Evolutionary conservation across 2,888 invertebrate species (phyloP).

Genomic region (Cephus spinipes): DNA sequence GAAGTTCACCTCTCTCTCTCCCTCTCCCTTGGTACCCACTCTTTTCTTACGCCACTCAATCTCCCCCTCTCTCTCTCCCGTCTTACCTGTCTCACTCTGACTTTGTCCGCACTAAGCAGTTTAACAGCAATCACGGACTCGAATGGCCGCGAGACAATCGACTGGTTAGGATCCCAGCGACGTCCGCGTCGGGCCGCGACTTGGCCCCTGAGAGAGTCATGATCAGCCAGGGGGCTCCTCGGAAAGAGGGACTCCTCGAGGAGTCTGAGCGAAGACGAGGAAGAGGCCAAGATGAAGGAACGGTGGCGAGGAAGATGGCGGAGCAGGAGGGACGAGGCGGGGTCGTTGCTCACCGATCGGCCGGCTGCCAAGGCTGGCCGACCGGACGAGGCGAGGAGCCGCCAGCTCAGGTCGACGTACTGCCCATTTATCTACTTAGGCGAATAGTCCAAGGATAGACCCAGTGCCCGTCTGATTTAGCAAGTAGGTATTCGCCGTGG

Average conservation of each 20-base stretch:
- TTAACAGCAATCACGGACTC: background rate
- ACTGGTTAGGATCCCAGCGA: background rate
- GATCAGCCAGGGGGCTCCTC: background rate
- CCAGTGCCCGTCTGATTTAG: background rate
- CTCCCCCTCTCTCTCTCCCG: background rate
- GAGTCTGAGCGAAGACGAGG: background rate
- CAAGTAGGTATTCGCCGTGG: background rate
- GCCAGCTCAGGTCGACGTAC: background rate
- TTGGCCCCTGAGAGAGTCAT: background rate
- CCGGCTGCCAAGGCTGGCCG: background rate
- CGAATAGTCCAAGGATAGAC: background rate
- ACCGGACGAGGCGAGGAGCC: background rate
- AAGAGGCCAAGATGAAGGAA: background rate
- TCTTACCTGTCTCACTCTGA: background rate
- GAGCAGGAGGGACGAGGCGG: background rate
- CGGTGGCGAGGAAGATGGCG: background rate
- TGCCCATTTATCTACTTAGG: background rate
- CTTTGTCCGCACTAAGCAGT: background rate
- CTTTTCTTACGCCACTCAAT: conserved; percentile 1
- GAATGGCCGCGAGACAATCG: background rate
- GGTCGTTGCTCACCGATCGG: background rate
- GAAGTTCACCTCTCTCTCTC: conserved; percentile 14
- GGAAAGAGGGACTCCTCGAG: background rate
- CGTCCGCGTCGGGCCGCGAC: background rate
- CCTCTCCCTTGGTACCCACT: background rate